Base-by-base conservation (phyloP, 2,797 vertebrate genomes). In the Periparus ater region DNA sequence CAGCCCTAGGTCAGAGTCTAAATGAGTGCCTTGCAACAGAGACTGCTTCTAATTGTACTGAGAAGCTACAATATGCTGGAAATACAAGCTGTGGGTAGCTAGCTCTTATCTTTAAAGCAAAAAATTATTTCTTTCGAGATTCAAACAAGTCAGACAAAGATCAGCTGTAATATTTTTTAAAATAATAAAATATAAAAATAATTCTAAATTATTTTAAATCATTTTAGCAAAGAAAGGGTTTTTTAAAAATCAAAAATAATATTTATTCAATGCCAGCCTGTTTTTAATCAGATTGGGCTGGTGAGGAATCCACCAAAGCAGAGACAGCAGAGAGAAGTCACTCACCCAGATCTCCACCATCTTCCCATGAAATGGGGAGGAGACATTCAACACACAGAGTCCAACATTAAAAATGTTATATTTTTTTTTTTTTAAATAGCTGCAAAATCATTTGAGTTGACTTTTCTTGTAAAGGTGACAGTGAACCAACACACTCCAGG, bases 1-100 rank as follows among this genome's bases (percentile, higher is more conserved):
- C 17, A 1, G 91, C 92, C 93, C 65, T 40, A 72, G 93, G 92
- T 95, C 89, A 78, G 10, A 48, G 81, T 78, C 93, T 80, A 89
- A 93, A 27, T 12, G 27, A 70, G 26, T 10, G 79, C 44, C 88
- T 85, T 84, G 87, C 82, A 89, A 74, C 63, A 61, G 44, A 93
- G 45, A 3, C 58, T 72, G 82, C 81, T 94, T 87, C 85, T 85
- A 95, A 91, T 75, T 61, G 76, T 3, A 1, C 65, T 32, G 30
- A 65, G 65, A 85, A 85, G 75, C 60, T 80, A 60, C 68, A 93
- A 68, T 55, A 44, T 54, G 81, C 32, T 96, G 76, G 55, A 53
- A 92, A 89, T 66, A 68, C 96, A 94, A 92, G 62, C 76, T 86
- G 79, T 50, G 87, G 55, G 78, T 40, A 87, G 21, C 57, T 44